Evolutionary conservation across 2,888 invertebrate species (phyloP).

Genomic region (Drosophila acutilabella): DNA sequence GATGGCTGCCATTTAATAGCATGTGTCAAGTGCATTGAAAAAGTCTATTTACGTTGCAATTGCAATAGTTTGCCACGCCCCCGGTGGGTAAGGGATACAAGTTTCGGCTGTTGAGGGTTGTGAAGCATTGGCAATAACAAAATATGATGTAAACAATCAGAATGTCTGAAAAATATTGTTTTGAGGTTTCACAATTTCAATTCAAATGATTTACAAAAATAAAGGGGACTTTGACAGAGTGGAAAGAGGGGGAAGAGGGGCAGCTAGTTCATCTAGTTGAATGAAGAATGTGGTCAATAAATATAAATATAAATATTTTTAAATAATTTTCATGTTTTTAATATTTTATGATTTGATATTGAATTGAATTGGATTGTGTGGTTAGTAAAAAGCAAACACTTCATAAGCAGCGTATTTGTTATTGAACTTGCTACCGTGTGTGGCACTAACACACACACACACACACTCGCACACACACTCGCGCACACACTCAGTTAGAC

Average conservation of each 20-base stretch:
- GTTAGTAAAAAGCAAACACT: constrained; percentile 22
- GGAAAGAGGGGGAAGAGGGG: not conserved
- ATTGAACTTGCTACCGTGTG: constrained; percentile 22
- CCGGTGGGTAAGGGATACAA: not conserved
- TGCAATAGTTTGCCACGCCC: constrained; percentile 45
- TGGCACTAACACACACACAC: constrained; percentile 1
- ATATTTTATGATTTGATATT: constrained; percentile 20
- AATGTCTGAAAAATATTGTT: constrained; percentile 44
- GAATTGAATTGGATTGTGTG: constrained; percentile 24
- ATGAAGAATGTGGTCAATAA: constrained; percentile 66
- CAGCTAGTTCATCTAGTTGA: constrained; percentile 19
- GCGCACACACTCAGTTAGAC: not conserved
- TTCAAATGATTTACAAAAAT: constrained; percentile 42
- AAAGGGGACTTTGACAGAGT: constrained; percentile 7
- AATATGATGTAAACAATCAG: constrained; percentile 14
- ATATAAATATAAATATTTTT: not conserved
- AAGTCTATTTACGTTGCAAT: constrained; percentile 80
- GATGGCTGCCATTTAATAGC: constrained; percentile 77
- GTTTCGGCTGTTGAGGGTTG: not conserved
- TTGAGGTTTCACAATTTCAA: constrained; percentile 47
- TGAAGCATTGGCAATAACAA: constrained; percentile 6
- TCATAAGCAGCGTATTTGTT: constrained; percentile 20
- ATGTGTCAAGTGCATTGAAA: constrained; percentile 82
- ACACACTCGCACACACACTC: not conserved
- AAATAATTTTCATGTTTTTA: constrained; percentile 6